Conservation (phyloP, 1,140 invertebrate species). For the Drosophila bocki region DNA sequence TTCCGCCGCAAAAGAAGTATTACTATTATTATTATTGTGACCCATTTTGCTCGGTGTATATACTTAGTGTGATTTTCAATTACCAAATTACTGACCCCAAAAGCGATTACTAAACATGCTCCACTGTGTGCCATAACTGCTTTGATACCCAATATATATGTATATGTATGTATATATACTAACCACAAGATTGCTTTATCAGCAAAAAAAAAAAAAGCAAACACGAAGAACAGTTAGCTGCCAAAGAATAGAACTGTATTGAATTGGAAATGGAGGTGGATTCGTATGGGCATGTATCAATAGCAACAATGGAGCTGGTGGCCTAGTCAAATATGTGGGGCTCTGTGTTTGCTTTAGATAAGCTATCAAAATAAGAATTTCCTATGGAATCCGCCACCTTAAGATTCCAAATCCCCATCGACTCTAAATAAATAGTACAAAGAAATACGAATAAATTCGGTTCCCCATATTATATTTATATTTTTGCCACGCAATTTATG, state of each 20-base stretch:
- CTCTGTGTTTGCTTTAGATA: slow-evolving; percentile 59
- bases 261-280: slow-evolving; percentile 34
- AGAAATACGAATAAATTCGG: slow-evolving; percentile 24
- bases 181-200: slow-evolving; percentile 68
- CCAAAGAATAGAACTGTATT: slow-evolving; percentile 30
- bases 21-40: slow-evolving; percentile 39
- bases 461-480: slow-evolving; percentile 37
- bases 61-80: slow-evolving; percentile 61
- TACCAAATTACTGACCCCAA: slow-evolving; percentile 80
- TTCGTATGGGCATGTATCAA: slow-evolving; percentile 16
- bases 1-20: slow-evolving; percentile 1
- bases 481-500: slow-evolving; percentile 41
- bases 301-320: slow-evolving; percentile 38
- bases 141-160: slow-evolving; percentile 1
- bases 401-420: slow-evolving; percentile 14
- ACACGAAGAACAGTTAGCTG: slow-evolving; percentile 38
- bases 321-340: slow-evolving; percentile 19
- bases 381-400: neutral
- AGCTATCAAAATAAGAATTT: slow-evolving; percentile 43
- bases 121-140: slow-evolving; percentile 29
- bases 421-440: slow-evolving; percentile 18
- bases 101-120: slow-evolving; percentile 52
- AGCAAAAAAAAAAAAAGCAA: slow-evolving; percentile 29
- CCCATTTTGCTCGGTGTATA: slow-evolving; percentile 57
- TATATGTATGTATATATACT: neutral